These are phyloP conservation scores for Gobio occitaniae DNA, from an alignment of 2,797 vertebrate genomes.

Conservation along the genomic window DNA sequence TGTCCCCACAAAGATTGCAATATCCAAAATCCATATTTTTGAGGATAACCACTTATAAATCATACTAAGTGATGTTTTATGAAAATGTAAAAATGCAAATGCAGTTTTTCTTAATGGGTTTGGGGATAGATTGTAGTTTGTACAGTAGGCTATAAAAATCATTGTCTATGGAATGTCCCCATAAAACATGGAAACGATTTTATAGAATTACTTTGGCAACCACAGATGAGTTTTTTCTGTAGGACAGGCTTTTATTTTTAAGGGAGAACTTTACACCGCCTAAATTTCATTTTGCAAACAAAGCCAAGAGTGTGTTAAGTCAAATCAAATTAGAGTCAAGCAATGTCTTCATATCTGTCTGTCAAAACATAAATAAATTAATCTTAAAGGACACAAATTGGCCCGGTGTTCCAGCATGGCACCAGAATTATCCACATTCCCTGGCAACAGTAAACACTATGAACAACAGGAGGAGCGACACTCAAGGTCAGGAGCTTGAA, in stretches of 20 bases:
- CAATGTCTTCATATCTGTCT: constrained; percentile 39
- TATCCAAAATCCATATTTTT: too few species aligned
- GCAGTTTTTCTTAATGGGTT: too few species aligned
- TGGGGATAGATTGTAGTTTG: too few species aligned
- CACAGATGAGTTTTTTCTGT: too few species aligned
- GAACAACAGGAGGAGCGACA: constrained; percentile 47
- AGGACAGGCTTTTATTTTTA: neutral
- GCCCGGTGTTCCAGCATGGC: constrained; percentile 45
- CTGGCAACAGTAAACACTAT: constrained; percentile 77
- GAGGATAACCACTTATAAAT: too few species aligned
- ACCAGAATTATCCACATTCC: constrained; percentile 57
- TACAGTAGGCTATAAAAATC: too few species aligned
- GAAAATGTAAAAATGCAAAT: too few species aligned
- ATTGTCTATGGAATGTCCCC: neutral
- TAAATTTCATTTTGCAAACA: constrained; percentile 35
- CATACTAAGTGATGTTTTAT: too few species aligned
- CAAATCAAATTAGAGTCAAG: constrained; percentile 43
- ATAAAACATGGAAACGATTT: neutral
- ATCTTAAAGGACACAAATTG: constrained; percentile 47
- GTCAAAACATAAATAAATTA: constrained; percentile 46
- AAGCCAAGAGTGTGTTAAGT: neutral
- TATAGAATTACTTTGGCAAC: neutral
- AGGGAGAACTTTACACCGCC: neutral
- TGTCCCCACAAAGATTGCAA: too few species aligned
- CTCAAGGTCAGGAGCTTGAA: constrained; percentile 13